Evolutionary conservation across 2,797 vertebrate species (phyloP).

Genomic region (Rhinichthys osculus): DNA sequence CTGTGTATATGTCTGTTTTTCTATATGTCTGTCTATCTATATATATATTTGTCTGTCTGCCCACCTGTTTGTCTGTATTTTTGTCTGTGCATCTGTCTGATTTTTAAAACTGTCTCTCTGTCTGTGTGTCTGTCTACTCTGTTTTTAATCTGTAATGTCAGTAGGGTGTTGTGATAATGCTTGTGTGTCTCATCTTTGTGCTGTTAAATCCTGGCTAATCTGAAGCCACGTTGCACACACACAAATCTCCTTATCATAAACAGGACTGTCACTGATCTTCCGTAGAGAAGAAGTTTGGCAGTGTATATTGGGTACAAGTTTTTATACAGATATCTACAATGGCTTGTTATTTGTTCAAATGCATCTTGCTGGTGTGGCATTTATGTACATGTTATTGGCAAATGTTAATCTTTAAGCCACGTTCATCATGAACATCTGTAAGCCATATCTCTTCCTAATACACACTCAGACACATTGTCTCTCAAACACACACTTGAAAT

Average conservation of each 20-base stretch:
- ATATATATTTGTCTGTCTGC: not conserved
- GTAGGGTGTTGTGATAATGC: not conserved
- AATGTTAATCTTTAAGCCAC: conserved; percentile 20
- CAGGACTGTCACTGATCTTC: conserved; percentile 29
- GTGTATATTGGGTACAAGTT: not conserved
- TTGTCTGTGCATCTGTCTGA: too few species aligned
- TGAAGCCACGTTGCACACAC: conserved; percentile 40
- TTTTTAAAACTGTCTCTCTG: not conserved
- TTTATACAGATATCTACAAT: not conserved
- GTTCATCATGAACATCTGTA: conserved; percentile 16
- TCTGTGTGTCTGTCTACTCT: not conserved
- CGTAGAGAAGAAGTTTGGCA: conserved; percentile 28
- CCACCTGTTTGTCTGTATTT: too few species aligned
- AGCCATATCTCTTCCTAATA: not conserved
- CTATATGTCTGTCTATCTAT: too few species aligned
- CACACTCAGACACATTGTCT: not conserved
- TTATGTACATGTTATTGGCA: conserved; percentile 23
- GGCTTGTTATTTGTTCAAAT: conserved; percentile 6
- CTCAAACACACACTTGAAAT: not conserved
- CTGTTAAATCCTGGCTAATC: conserved; percentile 46
- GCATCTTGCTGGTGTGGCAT: conserved; percentile 23
- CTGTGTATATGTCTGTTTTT: not conserved
- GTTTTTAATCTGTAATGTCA: not conserved
- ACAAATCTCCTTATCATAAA: conserved; percentile 12
- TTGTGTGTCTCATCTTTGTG: conserved; percentile 25